These are phyloP conservation scores for Anthopleura sola DNA, from an alignment of 64 coral and sea anemone species.

Conservation along the genomic window DNA sequence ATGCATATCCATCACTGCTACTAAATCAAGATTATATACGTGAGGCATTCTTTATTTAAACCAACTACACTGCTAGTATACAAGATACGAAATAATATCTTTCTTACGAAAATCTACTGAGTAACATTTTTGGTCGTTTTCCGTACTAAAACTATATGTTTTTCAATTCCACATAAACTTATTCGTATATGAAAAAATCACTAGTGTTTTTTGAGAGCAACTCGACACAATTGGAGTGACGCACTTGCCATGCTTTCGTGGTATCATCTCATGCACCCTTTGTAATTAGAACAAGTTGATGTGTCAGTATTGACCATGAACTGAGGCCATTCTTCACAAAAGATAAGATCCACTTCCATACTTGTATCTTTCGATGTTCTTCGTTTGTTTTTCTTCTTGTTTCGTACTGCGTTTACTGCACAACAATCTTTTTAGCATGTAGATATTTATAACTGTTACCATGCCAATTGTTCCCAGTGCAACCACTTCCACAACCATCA, in stretches of 20 bases:
- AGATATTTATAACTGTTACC: slow-evolving; percentile 27
- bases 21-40: not conserved
- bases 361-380: not conserved
- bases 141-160: not conserved
- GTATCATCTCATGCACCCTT: no score
- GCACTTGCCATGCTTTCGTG: no score
- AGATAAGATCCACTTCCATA: not conserved
- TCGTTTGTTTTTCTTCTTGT: not conserved
- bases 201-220: no score
- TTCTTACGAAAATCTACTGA: not conserved
- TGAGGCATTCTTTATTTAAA: not conserved
- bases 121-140: not conserved
- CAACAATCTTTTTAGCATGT: slow-evolving; percentile 58
- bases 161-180: not conserved
- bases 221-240: no score
- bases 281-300: no score
- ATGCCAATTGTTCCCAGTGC: slow-evolving; percentile 36
- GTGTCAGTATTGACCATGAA: no score
- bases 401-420: not conserved
- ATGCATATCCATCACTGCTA: no score
- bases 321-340: not conserved
- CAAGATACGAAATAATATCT: not conserved
- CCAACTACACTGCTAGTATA: not conserved
- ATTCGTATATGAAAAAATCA: no score
- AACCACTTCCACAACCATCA: slow-evolving; percentile 48